Base-by-base conservation (phyloP, 2,888 invertebrate species). In the Dione juno region DNA sequence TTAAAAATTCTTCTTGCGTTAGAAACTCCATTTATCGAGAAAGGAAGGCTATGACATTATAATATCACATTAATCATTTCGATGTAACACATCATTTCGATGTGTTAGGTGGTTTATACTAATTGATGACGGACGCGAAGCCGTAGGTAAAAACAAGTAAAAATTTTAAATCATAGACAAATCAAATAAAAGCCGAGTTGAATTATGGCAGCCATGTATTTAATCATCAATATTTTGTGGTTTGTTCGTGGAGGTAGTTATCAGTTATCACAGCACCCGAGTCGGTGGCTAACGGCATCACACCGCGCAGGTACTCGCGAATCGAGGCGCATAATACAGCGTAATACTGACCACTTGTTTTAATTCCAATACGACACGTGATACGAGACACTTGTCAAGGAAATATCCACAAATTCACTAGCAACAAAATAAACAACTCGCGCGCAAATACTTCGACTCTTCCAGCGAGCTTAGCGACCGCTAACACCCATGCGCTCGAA, bases 211-310 rank as follows among this genome's bases (percentile, higher is more conserved):
- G 48, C 16, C 48, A 16, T 16, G 48, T 16, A n/a, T 8, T 45
- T 16, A 48, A 48, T 48, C 16, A 8, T 9, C n/a, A 37, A 6
- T 9, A n/a, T 10, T 37, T n/a, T n/a, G n/a, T n/a, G n/a, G n/a
- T n/a, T 14, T 37, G 5, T 9, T 37, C 10, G n/a, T 21, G 41
- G 21, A 19, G 59, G 43, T 61, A 61, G 28, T n/a, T 28, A 43
- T 61, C 14, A 45, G 9, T 28, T 28, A 43, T 43, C 54, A 54
- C 11, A 21, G 11, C 43, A 16, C 19, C 43, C 13, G 41, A 59
- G 14, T 43, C 13, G 21, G 9, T 11, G 21, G 43, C 21, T 43
- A 59, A 59, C 59, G 59, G 59, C 43, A 59, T 43, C 43, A 9
- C 19, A 21, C 21, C 40, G 58, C 11, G 41, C 7, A 28, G 21